These are phyloP conservation scores for Drosophila nigricruria DNA, from an alignment of 2,888 invertebrate species.

Conservation along the genomic window DNA sequence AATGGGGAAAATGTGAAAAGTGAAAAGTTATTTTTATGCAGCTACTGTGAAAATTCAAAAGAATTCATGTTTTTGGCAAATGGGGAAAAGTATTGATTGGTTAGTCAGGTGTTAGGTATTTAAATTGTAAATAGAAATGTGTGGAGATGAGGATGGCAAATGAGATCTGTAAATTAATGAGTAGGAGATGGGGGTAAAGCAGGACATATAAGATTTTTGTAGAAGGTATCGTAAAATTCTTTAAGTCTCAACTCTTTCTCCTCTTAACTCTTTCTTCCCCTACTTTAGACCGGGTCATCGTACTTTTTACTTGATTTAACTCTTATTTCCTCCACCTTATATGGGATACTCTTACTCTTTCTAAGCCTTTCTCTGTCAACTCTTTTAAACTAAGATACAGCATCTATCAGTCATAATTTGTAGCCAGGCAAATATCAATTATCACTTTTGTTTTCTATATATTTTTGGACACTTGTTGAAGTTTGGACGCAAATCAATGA, in stretches of 20 bases:
- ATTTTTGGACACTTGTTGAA: slow-evolving; percentile 50
- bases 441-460: neutral
- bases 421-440: neutral
- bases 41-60: neutral
- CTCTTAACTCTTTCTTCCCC: too few relatives aligned
- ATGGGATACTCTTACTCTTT: too few relatives aligned
- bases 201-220: neutral
- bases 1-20: neutral
- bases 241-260: neutral
- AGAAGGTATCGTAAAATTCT: neutral
- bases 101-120: slow-evolving; percentile 12
- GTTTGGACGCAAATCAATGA: slow-evolving; percentile 32
- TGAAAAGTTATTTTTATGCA: slow-evolving; percentile 7
- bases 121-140: neutral
- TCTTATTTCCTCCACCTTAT: too few relatives aligned
- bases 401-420: neutral
- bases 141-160: neutral
- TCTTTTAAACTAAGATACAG: neutral
- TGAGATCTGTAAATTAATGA: neutral
- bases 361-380: too few relatives aligned
- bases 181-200: neutral
- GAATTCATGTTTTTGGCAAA: slow-evolving; percentile 1
- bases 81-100: neutral
- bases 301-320: too few relatives aligned
- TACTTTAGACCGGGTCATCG: too few relatives aligned